A percentile compares a stretch with the other conserved stretches of the same genome.
phyloP scores from a whole-genome alignment of 2,888 invertebrate genomes.

The Caradrina clavipalpis region DNA sequence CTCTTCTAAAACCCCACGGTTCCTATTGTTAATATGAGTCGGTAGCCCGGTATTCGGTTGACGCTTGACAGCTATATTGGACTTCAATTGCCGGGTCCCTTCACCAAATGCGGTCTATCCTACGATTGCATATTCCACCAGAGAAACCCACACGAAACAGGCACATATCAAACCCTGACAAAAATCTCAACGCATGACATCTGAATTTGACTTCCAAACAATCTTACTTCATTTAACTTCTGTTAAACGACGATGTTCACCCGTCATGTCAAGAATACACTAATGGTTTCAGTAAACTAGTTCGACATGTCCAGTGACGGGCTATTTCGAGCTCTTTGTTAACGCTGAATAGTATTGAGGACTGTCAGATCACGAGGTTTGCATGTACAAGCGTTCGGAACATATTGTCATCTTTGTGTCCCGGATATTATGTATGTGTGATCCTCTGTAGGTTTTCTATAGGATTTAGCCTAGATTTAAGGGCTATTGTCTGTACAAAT shows the following conservation, averaged over 20 bases:
- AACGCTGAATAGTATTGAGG: constrained; percentile 56
- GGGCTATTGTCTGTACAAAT: too few relatives aligned
- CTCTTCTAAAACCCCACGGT: too few relatives aligned
- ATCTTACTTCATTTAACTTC: background rate
- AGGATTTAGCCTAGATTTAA: constrained; percentile 19
- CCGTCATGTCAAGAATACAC: constrained; percentile 37
- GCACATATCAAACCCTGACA: background rate
- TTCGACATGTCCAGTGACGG: constrained; percentile 55
- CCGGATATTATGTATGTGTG: constrained; percentile 16
- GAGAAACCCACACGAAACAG: too few relatives aligned
- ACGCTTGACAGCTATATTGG: too few relatives aligned
- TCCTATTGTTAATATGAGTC: too few relatives aligned
- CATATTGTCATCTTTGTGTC: constrained; percentile 36
- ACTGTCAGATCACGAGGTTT: constrained; percentile 54
- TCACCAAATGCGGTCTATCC: too few relatives aligned
- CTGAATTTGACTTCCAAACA: background rate
- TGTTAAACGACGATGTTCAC: constrained; percentile 16
- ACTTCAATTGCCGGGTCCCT: too few relatives aligned
- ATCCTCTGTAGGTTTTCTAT: background rate
- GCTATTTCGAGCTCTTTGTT: constrained; percentile 65
- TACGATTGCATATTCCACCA: too few relatives aligned
- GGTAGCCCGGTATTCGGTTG: too few relatives aligned
- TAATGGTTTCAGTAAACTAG: constrained; percentile 52
- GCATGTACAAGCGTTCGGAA: constrained; percentile 39
- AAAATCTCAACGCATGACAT: background rate